A percentile compares a stretch with the other conserved stretches of the same genome.
These are phyloP conservation scores for Geotrupes spiniger DNA, from an alignment of 2,888 invertebrate species.

Conservation along the genomic window DNA sequence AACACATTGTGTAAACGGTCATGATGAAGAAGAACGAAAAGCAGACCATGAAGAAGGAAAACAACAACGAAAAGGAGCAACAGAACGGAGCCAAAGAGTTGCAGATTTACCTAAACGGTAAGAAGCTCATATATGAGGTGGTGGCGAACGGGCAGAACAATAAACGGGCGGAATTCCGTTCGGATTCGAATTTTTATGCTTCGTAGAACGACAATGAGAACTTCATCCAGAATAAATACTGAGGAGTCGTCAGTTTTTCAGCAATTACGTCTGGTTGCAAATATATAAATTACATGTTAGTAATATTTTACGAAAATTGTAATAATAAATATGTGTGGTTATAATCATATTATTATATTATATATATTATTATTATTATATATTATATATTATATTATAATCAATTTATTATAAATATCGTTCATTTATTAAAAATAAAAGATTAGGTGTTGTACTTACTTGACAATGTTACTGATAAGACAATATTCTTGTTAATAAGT, in stretches of 20 bases:
- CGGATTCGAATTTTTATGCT: constrained; percentile 2
- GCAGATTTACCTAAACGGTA: constrained; percentile 15
- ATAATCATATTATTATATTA: too few relatives aligned
- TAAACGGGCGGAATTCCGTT: neutral
- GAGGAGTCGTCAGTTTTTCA: neutral
- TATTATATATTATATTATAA: too few relatives aligned
- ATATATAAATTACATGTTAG: too few relatives aligned
- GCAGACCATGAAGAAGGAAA: neutral
- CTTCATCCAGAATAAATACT: constrained; percentile 13
- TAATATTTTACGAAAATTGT: too few relatives aligned
- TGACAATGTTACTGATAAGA: too few relatives aligned
- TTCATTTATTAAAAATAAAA: too few relatives aligned
- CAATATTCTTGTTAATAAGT: too few relatives aligned
- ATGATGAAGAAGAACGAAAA: constrained; percentile 2
- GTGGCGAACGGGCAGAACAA: constrained; percentile 5
- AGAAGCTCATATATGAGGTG: constrained; percentile 7
- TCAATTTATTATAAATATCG: too few relatives aligned
- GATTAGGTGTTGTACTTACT: too few relatives aligned
- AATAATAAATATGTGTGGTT: too few relatives aligned
- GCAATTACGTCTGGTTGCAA: too few relatives aligned
- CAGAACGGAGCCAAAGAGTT: constrained; percentile 19
- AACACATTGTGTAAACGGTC: constrained; percentile 50
- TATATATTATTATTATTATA: too few relatives aligned
- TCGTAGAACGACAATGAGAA: constrained; percentile 8
- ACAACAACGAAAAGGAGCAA: constrained; percentile 21